A percentile compares a stretch with the other conserved stretches of the same genome.
Conservation (phyloP, 2,888 invertebrate species). For the Nephrocerus scutellatus region DNA sequence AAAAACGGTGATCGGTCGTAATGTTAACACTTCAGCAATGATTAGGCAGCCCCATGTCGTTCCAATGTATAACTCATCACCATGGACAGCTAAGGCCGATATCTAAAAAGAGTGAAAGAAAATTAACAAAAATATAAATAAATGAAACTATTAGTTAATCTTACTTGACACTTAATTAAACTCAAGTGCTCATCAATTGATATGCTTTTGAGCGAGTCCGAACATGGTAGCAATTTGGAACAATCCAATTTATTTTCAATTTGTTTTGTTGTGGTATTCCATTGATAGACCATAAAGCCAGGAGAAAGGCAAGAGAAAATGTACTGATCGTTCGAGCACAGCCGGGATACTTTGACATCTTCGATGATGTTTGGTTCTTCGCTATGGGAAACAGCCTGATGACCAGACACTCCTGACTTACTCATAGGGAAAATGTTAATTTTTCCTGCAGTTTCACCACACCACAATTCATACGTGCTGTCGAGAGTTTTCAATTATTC, state of each 20-base stretch:
- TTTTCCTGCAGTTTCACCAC: conserved; percentile 74
- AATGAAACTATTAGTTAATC: too few species aligned
- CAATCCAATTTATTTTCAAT: conserved; percentile 79
- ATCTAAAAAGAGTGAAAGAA: too few species aligned
- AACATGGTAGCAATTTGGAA: conserved; percentile 85
- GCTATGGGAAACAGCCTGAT: conserved; percentile 62
- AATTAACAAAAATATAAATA: too few species aligned
- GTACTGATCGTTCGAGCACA: conserved; percentile 56
- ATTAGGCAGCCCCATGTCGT: conserved; percentile 94
- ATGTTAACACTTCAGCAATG: conserved; percentile 71
- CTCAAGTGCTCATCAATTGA: conserved; percentile 81
- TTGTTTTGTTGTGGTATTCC: conserved; percentile 62
- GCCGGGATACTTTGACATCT: conserved; percentile 58
- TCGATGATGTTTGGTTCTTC: conserved; percentile 41
- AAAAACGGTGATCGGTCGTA: conserved; percentile 87
- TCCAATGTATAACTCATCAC: conserved; percentile 75
- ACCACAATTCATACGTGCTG: conserved; percentile 73
- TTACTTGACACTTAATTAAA: conserved; percentile 68
- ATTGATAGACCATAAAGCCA: conserved; percentile 81
- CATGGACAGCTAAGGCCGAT: conserved; percentile 56
- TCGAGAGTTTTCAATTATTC: too few species aligned
- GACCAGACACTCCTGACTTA: conserved; percentile 64
- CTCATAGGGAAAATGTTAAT: conserved; percentile 71
- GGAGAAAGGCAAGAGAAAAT: conserved; percentile 81
- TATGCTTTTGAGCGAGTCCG: conserved; percentile 84